Evolutionary conservation across 2,797 vertebrate species (phyloP), one percentile per base, ranked within the genome.

Genomic region (Trematomus bernacchii): DNA sequence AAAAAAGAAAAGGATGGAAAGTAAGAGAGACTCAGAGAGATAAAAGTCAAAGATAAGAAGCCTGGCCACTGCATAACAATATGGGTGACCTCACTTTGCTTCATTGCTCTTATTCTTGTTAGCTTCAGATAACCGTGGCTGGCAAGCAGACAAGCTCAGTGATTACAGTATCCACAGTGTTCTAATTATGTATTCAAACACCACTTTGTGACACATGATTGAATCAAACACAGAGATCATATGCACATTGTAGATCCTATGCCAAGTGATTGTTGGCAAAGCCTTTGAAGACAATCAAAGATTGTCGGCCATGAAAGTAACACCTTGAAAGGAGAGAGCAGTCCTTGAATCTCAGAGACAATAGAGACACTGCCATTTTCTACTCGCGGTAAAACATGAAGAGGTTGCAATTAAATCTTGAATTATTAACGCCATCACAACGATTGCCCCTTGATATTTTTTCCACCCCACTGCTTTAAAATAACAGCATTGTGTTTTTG

Each of bases 51-150:
- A 87, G 84, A 82, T 78, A 85, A 82, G 87, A 86, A 85, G 88
- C 73, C 73, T 78, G 88, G 91, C 84, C 83, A 84, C 89, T 85
- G 92, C 86, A 94, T 94, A 91, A 93, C 92, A 93, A 95, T 93
- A 89, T 84, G 83, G 86, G 77, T 90, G 90, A 92, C 92, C 92
- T 90, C 86, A 90, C 91, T 87, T 90, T 88, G 90, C 87, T 83
- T 89, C 79, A 84, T 80, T 80, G 91, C 89, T 89, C 81, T 79
- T 79, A 8, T 90, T 87, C 84, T 78, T 81, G 85, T 89, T 85
- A 80, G 75, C 84, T 83, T 80, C 76, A 87, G 74, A 84, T 84
- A 83, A 81, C 63, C 18, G 51, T 5, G 42, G 77, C 73, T 76
- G 57, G 66, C 66, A 19, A 79, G 73, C 66, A 82, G 68, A 79